Evolutionary conservation across 1,140 invertebrate genomes (phyloP), one percentile per base, ranked within the genome.

Genomic region (Drosophila sucinea): DNA sequence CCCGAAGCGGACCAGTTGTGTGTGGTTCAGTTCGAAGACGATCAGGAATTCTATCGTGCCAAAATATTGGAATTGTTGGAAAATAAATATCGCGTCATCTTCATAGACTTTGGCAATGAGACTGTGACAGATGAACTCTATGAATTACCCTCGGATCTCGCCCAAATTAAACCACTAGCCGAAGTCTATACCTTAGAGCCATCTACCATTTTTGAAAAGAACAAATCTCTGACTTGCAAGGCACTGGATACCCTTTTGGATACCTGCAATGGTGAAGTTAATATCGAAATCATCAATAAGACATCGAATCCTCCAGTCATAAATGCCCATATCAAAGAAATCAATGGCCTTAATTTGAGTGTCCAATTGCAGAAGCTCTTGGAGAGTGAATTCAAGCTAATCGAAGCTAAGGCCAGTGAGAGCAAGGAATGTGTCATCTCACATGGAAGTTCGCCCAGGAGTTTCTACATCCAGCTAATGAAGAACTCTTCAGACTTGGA

Each of bases 31-130:
- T 92, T 65, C n/a, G 25, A 60, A 2, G 73, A 86, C 2, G 84
- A 91, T 54, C 29, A 57, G 0, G 76, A 86, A 1, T 82, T 86
- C 27, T 91, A 86, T 72, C 71, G 91, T 4, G 77, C 77, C n/a
- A 77, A 72, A 17, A 67, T 92, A 5, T n/a, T 89, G 40, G 81
- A 91, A 38, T 17, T 75, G 5, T n/a, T 90, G 47, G 54, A 56
- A 11, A 4, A 8, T 5, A 51, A 74, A 4, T 92, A 89, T 41
- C 94, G 95, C 89, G 94, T 96, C 0, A 71, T 95, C 1, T 95
- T 95, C 70, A 94, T 96, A 81, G 96, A 96, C 92, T 96, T 95
- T 81, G 96, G 95, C 25, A 96, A 96, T 86, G 93, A 94, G 0
- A 94, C 94, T 7, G 92, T 94, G 1, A 93, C 94, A 0, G 94